These are phyloP conservation scores for Lycophotia porphyrea DNA, from an alignment of 2,888 invertebrate genomes.

Conservation along the genomic window DNA sequence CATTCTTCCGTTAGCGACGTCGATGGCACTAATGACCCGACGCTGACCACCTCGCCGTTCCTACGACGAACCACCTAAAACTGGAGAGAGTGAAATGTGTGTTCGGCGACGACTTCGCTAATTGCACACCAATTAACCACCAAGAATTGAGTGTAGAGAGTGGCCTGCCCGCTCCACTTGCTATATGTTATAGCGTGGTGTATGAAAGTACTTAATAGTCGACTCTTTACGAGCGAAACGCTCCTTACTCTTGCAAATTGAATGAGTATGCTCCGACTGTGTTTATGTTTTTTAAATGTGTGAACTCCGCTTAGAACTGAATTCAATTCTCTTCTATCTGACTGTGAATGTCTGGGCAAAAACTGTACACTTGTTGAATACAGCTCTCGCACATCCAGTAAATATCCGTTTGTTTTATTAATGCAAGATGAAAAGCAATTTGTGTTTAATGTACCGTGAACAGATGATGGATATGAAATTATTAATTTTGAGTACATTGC, in stretches of 20 bases:
- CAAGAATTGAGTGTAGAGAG: conserved; percentile 88
- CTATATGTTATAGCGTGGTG: conserved; percentile 86
- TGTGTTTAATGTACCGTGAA: conserved; percentile 40
- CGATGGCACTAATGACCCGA: conserved; percentile 60
- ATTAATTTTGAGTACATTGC: not conserved
- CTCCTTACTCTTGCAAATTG: conserved; percentile 72
- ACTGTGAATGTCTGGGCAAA: conserved; percentile 18
- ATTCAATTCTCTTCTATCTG: conserved; percentile 42
- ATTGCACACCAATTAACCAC: conserved; percentile 86
- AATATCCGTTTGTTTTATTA: conserved; percentile 38
- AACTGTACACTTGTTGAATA: conserved; percentile 38
- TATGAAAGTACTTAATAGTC: conserved; percentile 85
- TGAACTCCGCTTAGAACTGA: conserved; percentile 42
- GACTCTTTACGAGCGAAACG: conserved; percentile 79
- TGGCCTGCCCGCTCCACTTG: conserved; percentile 89
- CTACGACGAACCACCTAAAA: conserved; percentile 52
- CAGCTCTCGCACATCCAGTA: conserved; percentile 11
- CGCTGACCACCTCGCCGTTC: conserved; percentile 24
- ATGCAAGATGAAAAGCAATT: conserved; percentile 45
- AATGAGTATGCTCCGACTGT: conserved; percentile 67
- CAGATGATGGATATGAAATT: conserved; percentile 36
- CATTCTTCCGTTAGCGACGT: conserved; percentile 64
- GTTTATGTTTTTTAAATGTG: conserved; percentile 65
- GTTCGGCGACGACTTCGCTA: conserved; percentile 78
- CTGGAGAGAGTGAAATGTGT: conserved; percentile 84